Base-by-base conservation (phyloP, 2,888 invertebrate genomes). In the Cecidostiba fungosa region DNA sequence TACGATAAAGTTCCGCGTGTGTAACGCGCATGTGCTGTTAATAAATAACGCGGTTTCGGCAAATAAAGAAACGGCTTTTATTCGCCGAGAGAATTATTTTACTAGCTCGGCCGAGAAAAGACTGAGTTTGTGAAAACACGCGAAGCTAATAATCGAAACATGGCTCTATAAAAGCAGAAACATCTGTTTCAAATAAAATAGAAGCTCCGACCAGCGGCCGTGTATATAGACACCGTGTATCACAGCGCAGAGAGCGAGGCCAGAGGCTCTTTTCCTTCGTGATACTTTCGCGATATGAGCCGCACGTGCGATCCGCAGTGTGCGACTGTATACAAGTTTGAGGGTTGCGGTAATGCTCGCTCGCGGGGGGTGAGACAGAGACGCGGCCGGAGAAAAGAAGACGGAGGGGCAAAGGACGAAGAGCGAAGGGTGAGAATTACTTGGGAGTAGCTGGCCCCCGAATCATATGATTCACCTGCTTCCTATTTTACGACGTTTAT, bases 401-500 rank as follows among this genome's bases (percentile, higher is more conserved):
- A 50, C 26, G 32, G 36, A 6, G 43, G 84, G 80, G 72, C 26
- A 39, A 1, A 26, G 26, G 29, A 29, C 12, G 66, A 16, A 29
- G 66, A 29, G 74, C 77, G 87, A 82, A 86, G 87, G 88, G 87
- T 88, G 90, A 91, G 90, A 92, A 92, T 92, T 90, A 90, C 91
- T 91, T 89, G 88, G 89, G 89, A 90, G 89, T 90, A 89, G 89
- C 89, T 86, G 89, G 88, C 90, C 89, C 87, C 89, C 91, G 90
- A 93, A 92, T 93, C 92, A 93, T 92, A 92, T 91, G 93, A 93
- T 92, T 92, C 93, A 93, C 93, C 93, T 93, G 93, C 91, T 92
- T 91, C 93, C 92, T 93, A 92, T 92, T 93, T 93, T 93, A 93
- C 92, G 93, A 93, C 92, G 91, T 92, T 93, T 93, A 93, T 93